These are phyloP conservation scores for Nemotelus pantherinus DNA, from an alignment of 2,888 invertebrate genomes.

Conservation along the genomic window DNA sequence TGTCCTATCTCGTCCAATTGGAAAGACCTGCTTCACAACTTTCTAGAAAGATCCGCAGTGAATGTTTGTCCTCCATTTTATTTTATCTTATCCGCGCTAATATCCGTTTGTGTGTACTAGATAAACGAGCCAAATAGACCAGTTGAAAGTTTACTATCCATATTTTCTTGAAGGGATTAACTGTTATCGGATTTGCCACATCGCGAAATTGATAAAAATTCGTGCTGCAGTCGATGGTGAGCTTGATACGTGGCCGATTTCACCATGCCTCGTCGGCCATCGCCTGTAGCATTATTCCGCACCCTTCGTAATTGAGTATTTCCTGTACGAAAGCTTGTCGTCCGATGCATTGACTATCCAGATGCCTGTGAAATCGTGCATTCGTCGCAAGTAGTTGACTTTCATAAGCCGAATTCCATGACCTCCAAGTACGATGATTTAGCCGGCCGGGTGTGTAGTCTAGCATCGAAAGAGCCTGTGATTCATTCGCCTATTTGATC, in stretches of 20 bases:
- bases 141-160: no score
- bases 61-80: slow-evolving; percentile 34
- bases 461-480: not conserved
- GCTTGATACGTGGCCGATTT: not conserved
- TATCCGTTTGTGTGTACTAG: no score
- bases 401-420: not conserved
- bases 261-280: not conserved
- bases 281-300: not conserved
- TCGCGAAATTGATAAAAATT: no score
- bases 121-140: no score
- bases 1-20: no score
- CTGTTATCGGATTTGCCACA: no score
- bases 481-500: not conserved
- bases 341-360: no score
- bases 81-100: not conserved
- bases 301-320: not conserved
- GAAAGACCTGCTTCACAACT: not conserved
- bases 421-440: slow-evolving; percentile 8
- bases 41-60: slow-evolving; percentile 16
- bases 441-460: slow-evolving; percentile 2
- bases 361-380: no score
- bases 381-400: no score
- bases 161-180: no score
- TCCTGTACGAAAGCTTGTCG: not conserved
- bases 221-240: not conserved